phyloP scores from a whole-genome alignment of 2,113 vertebrate species.

The Antennarius striatus region DNA sequence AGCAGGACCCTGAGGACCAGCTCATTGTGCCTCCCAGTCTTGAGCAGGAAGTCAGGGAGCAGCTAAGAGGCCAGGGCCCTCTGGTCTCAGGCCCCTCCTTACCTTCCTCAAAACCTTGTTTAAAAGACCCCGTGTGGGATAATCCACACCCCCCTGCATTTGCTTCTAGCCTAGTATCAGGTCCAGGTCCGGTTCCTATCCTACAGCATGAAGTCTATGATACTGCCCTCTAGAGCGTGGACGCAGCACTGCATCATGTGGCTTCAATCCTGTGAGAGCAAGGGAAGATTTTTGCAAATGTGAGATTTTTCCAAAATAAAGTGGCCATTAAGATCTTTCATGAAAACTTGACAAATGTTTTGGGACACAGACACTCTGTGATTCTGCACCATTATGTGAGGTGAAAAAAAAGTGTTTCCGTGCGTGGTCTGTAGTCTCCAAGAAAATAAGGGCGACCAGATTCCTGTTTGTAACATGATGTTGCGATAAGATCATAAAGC shows the following conservation, averaged over 20 bases:
- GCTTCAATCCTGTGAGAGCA: constrained; percentile 43
- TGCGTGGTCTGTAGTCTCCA: constrained; percentile 8
- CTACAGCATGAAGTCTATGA: constrained; percentile 91
- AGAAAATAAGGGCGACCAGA: constrained; percentile 20
- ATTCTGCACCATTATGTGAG: constrained; percentile 9
- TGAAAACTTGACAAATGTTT: constrained; percentile 28
- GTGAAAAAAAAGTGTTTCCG: constrained; percentile 2
- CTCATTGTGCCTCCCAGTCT: constrained; percentile 91
- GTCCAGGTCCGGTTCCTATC: constrained; percentile 54
- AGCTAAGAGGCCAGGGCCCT: constrained; percentile 81
- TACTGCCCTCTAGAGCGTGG: constrained; percentile 85
- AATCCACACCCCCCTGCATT: constrained; percentile 74
- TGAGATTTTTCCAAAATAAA: constrained; percentile 57
- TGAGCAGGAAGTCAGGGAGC: constrained; percentile 93
- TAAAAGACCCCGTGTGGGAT: constrained; percentile 78
- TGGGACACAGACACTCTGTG: constrained; percentile 24
- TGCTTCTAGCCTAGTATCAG: constrained; percentile 50
- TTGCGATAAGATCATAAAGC: constrained; percentile 41
- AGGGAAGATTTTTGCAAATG: constrained; percentile 33
- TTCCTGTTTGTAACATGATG: constrained; percentile 36
- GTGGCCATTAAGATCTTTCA: constrained; percentile 59
- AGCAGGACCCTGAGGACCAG: constrained; percentile 94
- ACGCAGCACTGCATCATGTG: constrained; percentile 30
- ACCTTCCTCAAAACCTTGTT: constrained; percentile 58
- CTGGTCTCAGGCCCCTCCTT: constrained; percentile 68